Evolutionary conservation across 2,797 vertebrate genomes (phyloP).

Genomic region (Lutjanus campechanus): DNA sequence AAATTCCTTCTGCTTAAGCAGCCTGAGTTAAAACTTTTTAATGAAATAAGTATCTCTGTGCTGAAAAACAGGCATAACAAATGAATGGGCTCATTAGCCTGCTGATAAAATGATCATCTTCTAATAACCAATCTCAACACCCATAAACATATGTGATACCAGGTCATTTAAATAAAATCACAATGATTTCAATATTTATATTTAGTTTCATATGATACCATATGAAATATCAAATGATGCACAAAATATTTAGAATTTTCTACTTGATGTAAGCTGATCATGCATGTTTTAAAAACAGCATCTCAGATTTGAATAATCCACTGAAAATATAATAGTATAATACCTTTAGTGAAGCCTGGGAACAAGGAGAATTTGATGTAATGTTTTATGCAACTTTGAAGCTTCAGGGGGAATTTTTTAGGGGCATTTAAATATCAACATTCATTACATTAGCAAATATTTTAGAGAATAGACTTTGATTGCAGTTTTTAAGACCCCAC

Average conservation of each 20-base stretch:
- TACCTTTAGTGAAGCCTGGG: neutral
- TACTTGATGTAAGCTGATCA: neutral
- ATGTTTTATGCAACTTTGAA: constrained; percentile 20
- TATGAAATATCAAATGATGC: neutral
- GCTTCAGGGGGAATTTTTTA: neutral
- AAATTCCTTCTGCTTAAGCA: too few species aligned
- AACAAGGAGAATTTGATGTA: neutral
- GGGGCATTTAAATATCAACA: neutral
- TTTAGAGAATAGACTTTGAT: neutral
- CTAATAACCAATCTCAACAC: too few species aligned
- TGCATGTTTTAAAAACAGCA: constrained; percentile 6
- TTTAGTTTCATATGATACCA: too few species aligned
- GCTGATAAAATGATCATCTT: too few species aligned
- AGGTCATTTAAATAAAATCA: too few species aligned
- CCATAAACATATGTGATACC: too few species aligned
- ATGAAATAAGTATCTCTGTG: too few species aligned
- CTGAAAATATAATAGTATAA: constrained; percentile 1
- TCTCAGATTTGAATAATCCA: constrained; percentile 24
- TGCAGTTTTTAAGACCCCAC: constrained; percentile 31
- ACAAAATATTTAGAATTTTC: neutral
- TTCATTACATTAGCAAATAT: constrained; percentile 13
- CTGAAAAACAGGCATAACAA: too few species aligned
- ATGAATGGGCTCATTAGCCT: too few species aligned
- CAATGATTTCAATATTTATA: too few species aligned
- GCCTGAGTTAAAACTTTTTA: too few species aligned